Percentiles rank a stretch among this genome's conserved stretches.
These are phyloP conservation scores for Synanthedon andrenaeformis DNA, from an alignment of 2,888 invertebrate genomes.

Conservation along the genomic window DNA sequence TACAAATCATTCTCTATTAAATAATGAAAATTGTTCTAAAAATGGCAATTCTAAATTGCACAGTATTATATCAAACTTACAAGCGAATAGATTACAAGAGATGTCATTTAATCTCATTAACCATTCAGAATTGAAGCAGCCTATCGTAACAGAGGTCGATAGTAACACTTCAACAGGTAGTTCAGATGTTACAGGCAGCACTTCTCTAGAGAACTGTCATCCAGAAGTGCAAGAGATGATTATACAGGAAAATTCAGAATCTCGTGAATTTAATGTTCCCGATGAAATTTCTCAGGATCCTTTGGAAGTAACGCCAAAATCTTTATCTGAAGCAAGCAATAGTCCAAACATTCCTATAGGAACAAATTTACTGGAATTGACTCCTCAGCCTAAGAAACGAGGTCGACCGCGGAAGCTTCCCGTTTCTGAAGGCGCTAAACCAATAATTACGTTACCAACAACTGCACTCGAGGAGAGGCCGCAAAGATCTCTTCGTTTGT, in stretches of 20 bases:
- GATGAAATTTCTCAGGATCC: conserved; percentile 60
- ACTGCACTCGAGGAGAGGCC: conserved; percentile 60
- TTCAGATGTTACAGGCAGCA: conserved; percentile 37
- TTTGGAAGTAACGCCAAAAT: conserved; percentile 42
- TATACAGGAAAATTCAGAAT: conserved; percentile 58
- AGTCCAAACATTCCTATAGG: conserved; percentile 24
- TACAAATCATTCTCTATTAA: conserved; percentile 43
- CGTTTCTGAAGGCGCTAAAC: conserved; percentile 41
- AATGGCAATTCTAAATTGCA: conserved; percentile 66
- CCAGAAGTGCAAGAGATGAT: conserved; percentile 50
- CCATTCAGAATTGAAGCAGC: conserved; percentile 33
- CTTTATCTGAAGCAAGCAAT: conserved; percentile 17
- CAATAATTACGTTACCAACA: conserved; percentile 33
- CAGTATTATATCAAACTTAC: conserved; percentile 57
- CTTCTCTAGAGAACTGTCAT: conserved; percentile 36
- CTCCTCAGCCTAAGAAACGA: conserved; percentile 59
- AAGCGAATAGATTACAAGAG: conserved; percentile 51
- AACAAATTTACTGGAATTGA: conserved; percentile 22
- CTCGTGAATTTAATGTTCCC: conserved; percentile 39
- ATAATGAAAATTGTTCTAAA: conserved; percentile 60
- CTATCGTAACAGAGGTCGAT: conserved; percentile 35
- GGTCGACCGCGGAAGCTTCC: conserved; percentile 60
- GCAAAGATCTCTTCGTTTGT: conserved; percentile 53
- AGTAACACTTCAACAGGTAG: conserved; percentile 49
- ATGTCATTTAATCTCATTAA: conserved; percentile 39